These are phyloP conservation scores for Heterodera schachtii DNA, from an alignment of 1,140 invertebrate species.

Conservation along the genomic window DNA sequence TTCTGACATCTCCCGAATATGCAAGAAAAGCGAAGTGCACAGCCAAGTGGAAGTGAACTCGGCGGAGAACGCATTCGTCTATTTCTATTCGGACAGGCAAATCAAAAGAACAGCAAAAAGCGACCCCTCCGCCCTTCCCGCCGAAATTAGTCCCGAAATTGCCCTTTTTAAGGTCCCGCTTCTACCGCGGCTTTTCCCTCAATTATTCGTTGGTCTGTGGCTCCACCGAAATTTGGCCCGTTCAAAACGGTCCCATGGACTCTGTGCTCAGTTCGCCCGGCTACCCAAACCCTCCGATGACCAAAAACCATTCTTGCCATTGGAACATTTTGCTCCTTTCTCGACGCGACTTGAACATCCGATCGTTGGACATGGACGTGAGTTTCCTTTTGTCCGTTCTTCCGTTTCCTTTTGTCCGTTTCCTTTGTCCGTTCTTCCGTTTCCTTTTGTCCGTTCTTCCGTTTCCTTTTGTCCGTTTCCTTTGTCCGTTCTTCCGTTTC, in stretches of 20 bases:
- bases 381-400: neutral
- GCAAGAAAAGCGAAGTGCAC: slow-evolving; percentile 37
- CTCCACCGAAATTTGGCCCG: slow-evolving; percentile 54
- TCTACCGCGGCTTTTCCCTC: slow-evolving; percentile 51
- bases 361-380: slow-evolving; percentile 53
- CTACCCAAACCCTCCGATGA: slow-evolving; percentile 40
- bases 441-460: neutral
- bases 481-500: no score
- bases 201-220: slow-evolving; percentile 53
- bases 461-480: neutral
- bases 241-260: slow-evolving; percentile 42
- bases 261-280: slow-evolving; percentile 45
- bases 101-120: neutral
- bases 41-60: slow-evolving; percentile 43
- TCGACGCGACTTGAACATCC: slow-evolving; percentile 50
- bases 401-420: neutral
- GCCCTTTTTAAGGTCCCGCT: slow-evolving; percentile 28
- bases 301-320: slow-evolving; percentile 39
- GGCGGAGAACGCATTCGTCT: slow-evolving; percentile 35
- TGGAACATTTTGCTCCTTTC: slow-evolving; percentile 57
- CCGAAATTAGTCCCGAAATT: no score
- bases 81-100: slow-evolving; percentile 29
- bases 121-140: no score
- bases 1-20: slow-evolving; percentile 28
- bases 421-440: neutral